phyloP scores from a whole-genome alignment of 2,797 vertebrate species.

The Lepus oiostolus region DNA sequence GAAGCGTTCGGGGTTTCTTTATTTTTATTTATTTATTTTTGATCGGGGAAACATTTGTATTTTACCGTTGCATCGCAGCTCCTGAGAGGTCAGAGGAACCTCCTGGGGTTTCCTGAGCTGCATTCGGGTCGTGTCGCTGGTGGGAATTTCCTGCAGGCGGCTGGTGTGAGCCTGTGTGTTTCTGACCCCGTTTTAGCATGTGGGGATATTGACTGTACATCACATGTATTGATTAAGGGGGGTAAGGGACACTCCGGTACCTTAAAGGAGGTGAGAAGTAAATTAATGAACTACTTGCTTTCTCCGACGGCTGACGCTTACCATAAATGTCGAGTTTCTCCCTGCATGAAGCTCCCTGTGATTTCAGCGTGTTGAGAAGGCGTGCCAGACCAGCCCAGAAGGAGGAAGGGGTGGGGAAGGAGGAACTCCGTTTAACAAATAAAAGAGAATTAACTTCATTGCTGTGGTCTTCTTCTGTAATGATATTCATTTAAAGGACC shows the following conservation, averaged over 20 bases:
- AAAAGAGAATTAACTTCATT: conserved; percentile 95
- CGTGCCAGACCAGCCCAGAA: conserved; percentile 93
- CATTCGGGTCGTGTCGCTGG: conserved; percentile 43
- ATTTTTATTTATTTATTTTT: background rate
- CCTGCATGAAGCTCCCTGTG: conserved; percentile 90
- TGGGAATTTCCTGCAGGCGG: conserved; percentile 34
- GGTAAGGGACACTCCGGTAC: conserved; percentile 86
- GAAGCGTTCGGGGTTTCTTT: background rate
- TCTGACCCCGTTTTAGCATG: conserved; percentile 78
- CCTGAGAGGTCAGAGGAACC: too few species aligned
- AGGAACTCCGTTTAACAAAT: conserved; percentile 94
- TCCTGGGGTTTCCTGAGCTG: conserved; percentile 27
- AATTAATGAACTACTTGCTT: conserved; percentile 92
- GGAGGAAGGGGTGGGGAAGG: conserved; percentile 94
- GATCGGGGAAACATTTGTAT: background rate
- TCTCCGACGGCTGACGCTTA: conserved; percentile 89
- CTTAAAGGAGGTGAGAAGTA: conserved; percentile 89
- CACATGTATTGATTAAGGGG: conserved; percentile 91
- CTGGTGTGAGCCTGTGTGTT: conserved; percentile 55
- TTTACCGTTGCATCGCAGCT: background rate
- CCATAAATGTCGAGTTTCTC: conserved; percentile 91
- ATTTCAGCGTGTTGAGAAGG: conserved; percentile 94
- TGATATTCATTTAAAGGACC: conserved; percentile 91
- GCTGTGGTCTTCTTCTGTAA: conserved; percentile 91
- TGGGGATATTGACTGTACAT: conserved; percentile 88